Evolutionary conservation across 2,797 vertebrate species (phyloP), one percentile per base, ranked within the genome.

Genomic region (Artibeus jamaicensis): DNA sequence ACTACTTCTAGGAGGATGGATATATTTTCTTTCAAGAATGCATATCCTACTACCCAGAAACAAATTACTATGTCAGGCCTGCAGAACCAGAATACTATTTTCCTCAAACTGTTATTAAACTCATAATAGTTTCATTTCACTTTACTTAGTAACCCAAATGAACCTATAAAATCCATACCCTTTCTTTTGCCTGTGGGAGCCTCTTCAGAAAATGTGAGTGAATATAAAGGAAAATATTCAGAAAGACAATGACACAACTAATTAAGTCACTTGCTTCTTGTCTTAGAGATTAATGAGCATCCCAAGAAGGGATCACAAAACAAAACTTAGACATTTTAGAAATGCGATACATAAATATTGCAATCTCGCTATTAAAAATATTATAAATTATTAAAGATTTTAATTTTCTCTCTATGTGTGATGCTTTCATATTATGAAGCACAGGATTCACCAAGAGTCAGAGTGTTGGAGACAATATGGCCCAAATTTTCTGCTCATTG

Each of bases 241-340:
- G 57, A 92, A 46, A 91, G 86, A 91, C 46, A 95, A 81, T 73
- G 82, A 46, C 15, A 84, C 53, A 74, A 76, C 22, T 95, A 94
- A 96, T 95, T 89, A 95, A 96, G 91, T 94, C 79, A 96, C 62
- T 92, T 89, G 53, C 34, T 46, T 86, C 57, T 96, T 93, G 55
- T 74, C 82, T 91, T 89, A 29, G 37, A 97, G 71, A 79, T 93
- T 95, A 96, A 96, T 96, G 24, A 91, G n/a, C 10, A 86, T 76
- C 29, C n/a, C 12, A 92, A 59, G 19, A 57, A 89, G 59, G 62
- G 29, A 89, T 89, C 86, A 95, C 42, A 77, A 84, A 91, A 59
- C 15, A 29, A 79, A 94, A 96, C 93, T 89, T 79, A 83, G 59
- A 85, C 48, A 95, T 91, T 96, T 89, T 89, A 95, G 48, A 95